Conservation (phyloP, 2,797 vertebrate genomes). For the Argyrosomus regius region DNA sequence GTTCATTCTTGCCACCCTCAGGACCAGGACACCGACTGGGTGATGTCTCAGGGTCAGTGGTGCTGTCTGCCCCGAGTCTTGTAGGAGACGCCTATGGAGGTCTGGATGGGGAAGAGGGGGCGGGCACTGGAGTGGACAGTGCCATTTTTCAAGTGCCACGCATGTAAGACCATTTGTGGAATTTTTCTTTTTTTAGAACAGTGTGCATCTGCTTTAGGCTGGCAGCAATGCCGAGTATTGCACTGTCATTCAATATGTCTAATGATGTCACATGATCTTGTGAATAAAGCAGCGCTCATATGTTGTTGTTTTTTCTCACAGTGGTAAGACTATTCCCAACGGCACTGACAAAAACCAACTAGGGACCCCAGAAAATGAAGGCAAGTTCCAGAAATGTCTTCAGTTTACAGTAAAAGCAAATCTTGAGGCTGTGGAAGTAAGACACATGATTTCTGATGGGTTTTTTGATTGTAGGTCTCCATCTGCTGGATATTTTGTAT, state of each 20-base stretch:
- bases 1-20: slow-evolving; percentile 69
- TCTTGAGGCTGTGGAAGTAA: not conserved
- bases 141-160: slow-evolving; percentile 95
- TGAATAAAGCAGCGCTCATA: not conserved
- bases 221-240: not conserved
- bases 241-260: not conserved
- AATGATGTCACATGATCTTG: not conserved
- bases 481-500: slow-evolving; percentile 62
- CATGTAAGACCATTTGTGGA: slow-evolving; percentile 88
- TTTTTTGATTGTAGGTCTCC: slow-evolving; percentile 42
- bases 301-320: slow-evolving; percentile 50
- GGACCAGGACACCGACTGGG: slow-evolving; percentile 90
- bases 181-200: not conserved
- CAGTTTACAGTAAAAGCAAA: slow-evolving; percentile 4
- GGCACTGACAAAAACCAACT: slow-evolving; percentile 87
- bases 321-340: slow-evolving; percentile 93
- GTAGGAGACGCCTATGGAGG: slow-evolving; percentile 89
- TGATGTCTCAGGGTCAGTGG: slow-evolving; percentile 92
- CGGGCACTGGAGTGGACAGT: slow-evolving; percentile 90
- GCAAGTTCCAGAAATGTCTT: slow-evolving; percentile 77
- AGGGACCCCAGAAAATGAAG: slow-evolving; percentile 90
- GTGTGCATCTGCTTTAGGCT: not conserved
- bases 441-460: slow-evolving; percentile 2
- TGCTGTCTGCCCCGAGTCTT: slow-evolving; percentile 91
- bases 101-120: slow-evolving; percentile 92